These are phyloP conservation scores for Sminthurinus signatus DNA, from an alignment of 1,140 invertebrate genomes.

Conservation along the genomic window DNA sequence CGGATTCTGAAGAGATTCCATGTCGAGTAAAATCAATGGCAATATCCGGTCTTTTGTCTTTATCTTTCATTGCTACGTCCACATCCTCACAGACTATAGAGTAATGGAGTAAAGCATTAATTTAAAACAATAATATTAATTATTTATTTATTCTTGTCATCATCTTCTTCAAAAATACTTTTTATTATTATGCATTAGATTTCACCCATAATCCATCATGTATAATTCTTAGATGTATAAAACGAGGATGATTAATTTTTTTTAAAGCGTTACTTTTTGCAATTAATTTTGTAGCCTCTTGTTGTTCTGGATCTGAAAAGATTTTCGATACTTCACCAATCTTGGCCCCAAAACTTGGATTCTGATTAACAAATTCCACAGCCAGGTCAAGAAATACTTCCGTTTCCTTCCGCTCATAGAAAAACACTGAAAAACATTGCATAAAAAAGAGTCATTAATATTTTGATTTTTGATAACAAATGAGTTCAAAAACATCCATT, in stretches of 20 bases:
- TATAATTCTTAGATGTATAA: background rate
- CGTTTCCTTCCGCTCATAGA: too few relatives aligned
- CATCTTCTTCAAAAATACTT: background rate
- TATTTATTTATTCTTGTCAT: background rate
- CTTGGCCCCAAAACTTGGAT: too few relatives aligned
- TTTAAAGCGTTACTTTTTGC: background rate
- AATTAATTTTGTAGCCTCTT: background rate
- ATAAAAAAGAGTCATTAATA: too few relatives aligned
- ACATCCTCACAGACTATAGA: background rate
- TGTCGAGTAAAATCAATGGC: constrained; percentile 70
- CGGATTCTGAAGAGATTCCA: constrained; percentile 68
- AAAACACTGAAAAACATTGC: too few relatives aligned
- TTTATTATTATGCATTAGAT: background rate
- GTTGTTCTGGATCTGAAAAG: background rate
- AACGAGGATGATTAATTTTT: background rate
- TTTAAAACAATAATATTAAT: background rate
- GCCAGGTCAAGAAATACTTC: too few relatives aligned
- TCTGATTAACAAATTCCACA: too few relatives aligned
- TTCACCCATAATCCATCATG: background rate
- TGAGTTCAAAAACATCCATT: too few relatives aligned
- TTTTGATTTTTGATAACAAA: too few relatives aligned
- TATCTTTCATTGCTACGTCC: background rate
- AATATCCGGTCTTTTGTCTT: constrained; percentile 60
- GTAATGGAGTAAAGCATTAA: background rate
- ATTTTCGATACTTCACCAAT: background rate